Evolutionary conservation across 2,113 vertebrate genomes (phyloP).

Genomic region (Hypanus sabinus): DNA sequence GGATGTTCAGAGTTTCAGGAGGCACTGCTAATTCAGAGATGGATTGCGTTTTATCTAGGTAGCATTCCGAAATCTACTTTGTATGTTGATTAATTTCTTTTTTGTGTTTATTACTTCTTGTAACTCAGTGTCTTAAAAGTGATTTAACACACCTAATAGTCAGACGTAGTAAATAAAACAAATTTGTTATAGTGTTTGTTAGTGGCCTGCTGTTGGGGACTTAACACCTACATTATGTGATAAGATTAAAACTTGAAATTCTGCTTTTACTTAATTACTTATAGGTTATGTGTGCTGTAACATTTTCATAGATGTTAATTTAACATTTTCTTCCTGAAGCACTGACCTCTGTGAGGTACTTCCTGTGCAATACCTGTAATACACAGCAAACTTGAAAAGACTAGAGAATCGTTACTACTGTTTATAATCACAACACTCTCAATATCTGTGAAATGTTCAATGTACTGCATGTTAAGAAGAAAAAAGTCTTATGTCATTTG

Average conservation of each 20-base stretch:
- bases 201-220: slow-evolving; percentile 53
- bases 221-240: slow-evolving; percentile 48
- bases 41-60: slow-evolving; percentile 49
- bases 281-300: slow-evolving; percentile 41
- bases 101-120: background rate
- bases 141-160: slow-evolving; percentile 39
- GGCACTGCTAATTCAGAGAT: slow-evolving; percentile 56
- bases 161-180: slow-evolving; percentile 16
- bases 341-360: slow-evolving; percentile 80
- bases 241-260: slow-evolving; percentile 59
- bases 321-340: slow-evolving; percentile 52
- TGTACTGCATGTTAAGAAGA: slow-evolving; percentile 3
- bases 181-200: slow-evolving; percentile 61
- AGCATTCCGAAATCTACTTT: background rate
- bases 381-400: slow-evolving; percentile 73
- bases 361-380: slow-evolving; percentile 78
- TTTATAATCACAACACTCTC: slow-evolving; percentile 17
- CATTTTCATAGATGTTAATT: background rate
- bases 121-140: slow-evolving; percentile 39
- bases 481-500: background rate
- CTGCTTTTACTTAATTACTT: background rate
- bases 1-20: slow-evolving; percentile 46
- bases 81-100: slow-evolving; percentile 27
- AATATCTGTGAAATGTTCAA: slow-evolving; percentile 9
- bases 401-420: slow-evolving; percentile 55